Conservation (phyloP, 2,888 invertebrate species). For the Frankliniella intonsa region DNA sequence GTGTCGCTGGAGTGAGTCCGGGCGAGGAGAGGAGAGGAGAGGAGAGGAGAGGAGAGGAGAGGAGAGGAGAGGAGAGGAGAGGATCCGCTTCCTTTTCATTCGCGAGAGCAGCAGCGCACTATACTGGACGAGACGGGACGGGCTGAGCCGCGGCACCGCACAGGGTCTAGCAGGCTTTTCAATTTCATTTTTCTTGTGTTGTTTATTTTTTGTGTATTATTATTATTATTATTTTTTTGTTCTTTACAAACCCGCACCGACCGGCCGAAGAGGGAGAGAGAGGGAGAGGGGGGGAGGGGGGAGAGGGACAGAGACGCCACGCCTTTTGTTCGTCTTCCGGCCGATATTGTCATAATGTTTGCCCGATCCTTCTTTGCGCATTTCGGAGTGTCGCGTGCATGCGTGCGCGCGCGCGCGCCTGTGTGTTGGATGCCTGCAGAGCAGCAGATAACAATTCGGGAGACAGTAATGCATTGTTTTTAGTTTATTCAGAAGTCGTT, state of each 20-base stretch:
- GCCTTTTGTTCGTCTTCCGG: neutral
- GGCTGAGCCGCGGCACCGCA: too few relatives aligned
- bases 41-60: neutral
- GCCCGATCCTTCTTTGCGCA: neutral
- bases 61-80: neutral
- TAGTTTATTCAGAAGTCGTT: too few relatives aligned
- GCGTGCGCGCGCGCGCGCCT: too few relatives aligned
- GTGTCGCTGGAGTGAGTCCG: neutral
- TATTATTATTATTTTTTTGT: neutral
- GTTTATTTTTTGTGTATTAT: neutral
- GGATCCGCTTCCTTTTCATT: neutral
- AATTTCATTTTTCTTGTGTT: neutral
- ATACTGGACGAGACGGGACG: too few relatives aligned
- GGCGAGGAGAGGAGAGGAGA: neutral
- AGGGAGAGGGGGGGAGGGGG: too few relatives aligned
- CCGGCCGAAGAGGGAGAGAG: neutral
- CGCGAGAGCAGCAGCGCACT: neutral
- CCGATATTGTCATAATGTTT: slow-evolving; percentile 13
- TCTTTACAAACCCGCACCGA: too few relatives aligned
- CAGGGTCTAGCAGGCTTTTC: neutral
- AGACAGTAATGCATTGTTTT: too few relatives aligned
- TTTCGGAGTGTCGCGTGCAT: neutral
- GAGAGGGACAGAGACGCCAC: too few relatives aligned
- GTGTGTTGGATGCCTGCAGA: too few relatives aligned
- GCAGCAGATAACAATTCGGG: too few relatives aligned